Evolutionary conservation across 1,140 invertebrate genomes (phyloP).

Genomic region (Luehdorfia chinensis): DNA sequence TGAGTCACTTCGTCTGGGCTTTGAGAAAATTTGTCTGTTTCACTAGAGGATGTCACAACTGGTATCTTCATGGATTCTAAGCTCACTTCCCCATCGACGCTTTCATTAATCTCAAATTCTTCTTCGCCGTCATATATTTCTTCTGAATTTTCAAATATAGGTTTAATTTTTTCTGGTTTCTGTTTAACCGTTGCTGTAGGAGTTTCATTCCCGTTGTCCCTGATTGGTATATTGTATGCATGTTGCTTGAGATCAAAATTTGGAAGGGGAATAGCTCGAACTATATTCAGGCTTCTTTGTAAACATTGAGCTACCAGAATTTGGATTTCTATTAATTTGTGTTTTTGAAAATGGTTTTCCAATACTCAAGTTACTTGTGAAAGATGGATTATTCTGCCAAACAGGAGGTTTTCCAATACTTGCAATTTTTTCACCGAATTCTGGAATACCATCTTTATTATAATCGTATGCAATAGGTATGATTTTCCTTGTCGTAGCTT

Average conservation of each 20-base stretch:
- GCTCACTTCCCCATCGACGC: constrained; percentile 62
- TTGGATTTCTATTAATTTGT: not conserved
- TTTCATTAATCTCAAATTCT: constrained; percentile 37
- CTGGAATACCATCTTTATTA: constrained; percentile 40
- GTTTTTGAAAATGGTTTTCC: constrained; percentile 14
- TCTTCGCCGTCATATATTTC: constrained; percentile 68
- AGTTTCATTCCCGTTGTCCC: constrained; percentile 58
- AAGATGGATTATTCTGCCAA: constrained; percentile 6
- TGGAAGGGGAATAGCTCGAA: constrained; percentile 50
- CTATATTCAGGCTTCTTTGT: constrained; percentile 50
- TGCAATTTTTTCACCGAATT: constrained; percentile 64
- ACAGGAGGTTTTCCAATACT: constrained; percentile 45
- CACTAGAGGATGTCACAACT: constrained; percentile 48
- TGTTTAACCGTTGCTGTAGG: constrained; percentile 33
- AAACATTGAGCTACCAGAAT: constrained; percentile 33
- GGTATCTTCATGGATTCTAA: constrained; percentile 70
- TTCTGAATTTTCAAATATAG: constrained; percentile 64
- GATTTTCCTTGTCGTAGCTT: constrained; percentile 60
- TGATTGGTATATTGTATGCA: constrained; percentile 67
- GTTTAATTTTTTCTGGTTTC: constrained; percentile 37
- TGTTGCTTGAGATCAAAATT: constrained; percentile 55
- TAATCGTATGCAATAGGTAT: constrained; percentile 66
- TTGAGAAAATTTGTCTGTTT: constrained; percentile 30
- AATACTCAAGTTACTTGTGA: constrained; percentile 11
- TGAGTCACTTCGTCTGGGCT: constrained; percentile 29